A percentile compares a stretch with the other conserved stretches of the same genome.
These are phyloP conservation scores for Leucosticte australis DNA, from an alignment of 2,113 vertebrate genomes.

Conservation along the genomic window DNA sequence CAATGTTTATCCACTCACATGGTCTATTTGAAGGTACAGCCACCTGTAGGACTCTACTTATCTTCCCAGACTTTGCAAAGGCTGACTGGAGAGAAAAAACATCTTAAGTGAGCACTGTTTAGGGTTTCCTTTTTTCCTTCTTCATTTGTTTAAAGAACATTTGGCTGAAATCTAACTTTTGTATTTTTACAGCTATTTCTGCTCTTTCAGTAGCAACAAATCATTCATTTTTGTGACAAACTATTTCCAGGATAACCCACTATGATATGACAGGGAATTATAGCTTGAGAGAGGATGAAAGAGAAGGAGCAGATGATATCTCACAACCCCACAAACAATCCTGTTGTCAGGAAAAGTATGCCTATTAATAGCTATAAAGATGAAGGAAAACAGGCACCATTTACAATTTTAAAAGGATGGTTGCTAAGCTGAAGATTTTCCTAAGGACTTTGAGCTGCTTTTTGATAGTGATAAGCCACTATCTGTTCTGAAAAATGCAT, in stretches of 20 bases:
- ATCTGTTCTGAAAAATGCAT: background rate
- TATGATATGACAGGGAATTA: background rate
- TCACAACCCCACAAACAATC: background rate
- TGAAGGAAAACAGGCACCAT: background rate
- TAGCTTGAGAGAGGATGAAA: background rate
- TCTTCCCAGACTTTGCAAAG: background rate
- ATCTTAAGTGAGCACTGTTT: background rate
- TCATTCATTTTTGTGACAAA: conserved; percentile 30
- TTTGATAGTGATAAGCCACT: conserved; percentile 7
- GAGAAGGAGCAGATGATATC: conserved; percentile 16
- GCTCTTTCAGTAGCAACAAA: background rate
- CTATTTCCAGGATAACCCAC: background rate
- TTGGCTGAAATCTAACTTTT: background rate
- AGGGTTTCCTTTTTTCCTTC: background rate
- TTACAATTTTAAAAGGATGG: background rate
- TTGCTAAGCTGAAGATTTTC: conserved; percentile 3
- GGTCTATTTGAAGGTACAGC: background rate
- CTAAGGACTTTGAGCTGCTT: background rate
- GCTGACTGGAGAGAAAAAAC: background rate
- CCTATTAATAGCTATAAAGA: conserved; percentile 9
- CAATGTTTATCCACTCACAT: background rate
- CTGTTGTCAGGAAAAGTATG: background rate
- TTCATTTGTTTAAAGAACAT: background rate
- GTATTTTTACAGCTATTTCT: conserved; percentile 1
- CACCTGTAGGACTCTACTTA: background rate